Percentiles rank a stretch among this genome's conserved stretches.
phyloP scores from a whole-genome alignment of 2,113 vertebrate species.

The Abramis brama region DNA sequence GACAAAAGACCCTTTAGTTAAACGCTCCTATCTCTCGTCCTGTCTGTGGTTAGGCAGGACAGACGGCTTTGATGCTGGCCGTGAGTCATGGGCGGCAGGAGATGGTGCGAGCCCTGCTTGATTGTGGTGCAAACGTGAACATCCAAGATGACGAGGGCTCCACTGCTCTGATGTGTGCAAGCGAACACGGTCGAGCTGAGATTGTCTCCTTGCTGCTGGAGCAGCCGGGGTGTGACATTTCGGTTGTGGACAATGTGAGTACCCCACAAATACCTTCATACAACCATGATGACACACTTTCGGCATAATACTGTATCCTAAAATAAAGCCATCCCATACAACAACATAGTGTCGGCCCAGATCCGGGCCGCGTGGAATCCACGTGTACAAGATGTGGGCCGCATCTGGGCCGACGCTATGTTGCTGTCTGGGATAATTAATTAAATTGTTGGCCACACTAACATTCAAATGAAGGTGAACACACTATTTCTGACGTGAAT shows the following conservation, averaged over 20 bases:
- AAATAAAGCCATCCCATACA: too few species aligned
- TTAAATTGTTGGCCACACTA: not conserved
- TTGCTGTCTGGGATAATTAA: not conserved
- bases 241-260: conserved; percentile 87
- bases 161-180: conserved; percentile 93
- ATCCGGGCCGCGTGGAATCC: too few species aligned
- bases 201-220: conserved; percentile 87
- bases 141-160: conserved; percentile 93
- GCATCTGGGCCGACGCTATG: too few species aligned
- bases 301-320: too few species aligned
- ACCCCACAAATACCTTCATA: not conserved
- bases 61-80: conserved; percentile 91
- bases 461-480: not conserved
- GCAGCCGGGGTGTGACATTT: conserved; percentile 84
- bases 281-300: not conserved
- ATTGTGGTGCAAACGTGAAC: conserved; percentile 85
- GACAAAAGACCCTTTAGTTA: not conserved
- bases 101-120: conserved; percentile 88
- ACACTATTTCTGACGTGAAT: not conserved
- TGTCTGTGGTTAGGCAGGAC: conserved; percentile 81
- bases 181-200: conserved; percentile 87
- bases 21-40: not conserved
- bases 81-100: conserved; percentile 91
- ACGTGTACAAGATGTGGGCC: too few species aligned
- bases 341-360: too few species aligned